Evolutionary conservation across 2,888 invertebrate species (phyloP).

Genomic region (Sipunculus nudus): DNA sequence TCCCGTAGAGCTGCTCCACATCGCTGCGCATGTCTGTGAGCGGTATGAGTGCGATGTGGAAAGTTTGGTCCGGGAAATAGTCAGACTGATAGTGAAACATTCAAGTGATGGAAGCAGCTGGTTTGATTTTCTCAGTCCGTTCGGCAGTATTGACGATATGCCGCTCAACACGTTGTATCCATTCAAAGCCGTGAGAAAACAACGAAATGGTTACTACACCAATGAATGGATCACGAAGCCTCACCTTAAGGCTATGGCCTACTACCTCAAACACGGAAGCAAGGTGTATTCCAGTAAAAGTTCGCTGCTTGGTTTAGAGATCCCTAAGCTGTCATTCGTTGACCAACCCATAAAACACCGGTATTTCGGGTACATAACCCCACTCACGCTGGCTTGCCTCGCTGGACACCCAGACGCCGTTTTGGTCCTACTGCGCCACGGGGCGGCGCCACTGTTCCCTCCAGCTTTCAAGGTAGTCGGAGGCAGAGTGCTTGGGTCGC

Average conservation of each 20-base stretch:
- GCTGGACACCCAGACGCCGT: not conserved
- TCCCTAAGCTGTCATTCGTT: not conserved
- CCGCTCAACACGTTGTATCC: not conserved
- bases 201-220: not conserved
- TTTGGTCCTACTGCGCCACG: not conserved
- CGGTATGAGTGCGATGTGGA: not conserved
- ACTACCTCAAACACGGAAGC: no score
- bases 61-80: not conserved
- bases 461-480: no score
- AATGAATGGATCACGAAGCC: slow-evolving; percentile 1
- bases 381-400: not conserved
- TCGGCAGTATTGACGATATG: not conserved
- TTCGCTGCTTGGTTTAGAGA: not conserved
- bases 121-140: slow-evolving; percentile 2
- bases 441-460: not conserved
- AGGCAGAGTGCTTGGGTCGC: no score
- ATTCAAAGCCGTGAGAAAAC: not conserved
- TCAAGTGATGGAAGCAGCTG: not conserved
- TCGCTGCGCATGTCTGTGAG: not conserved
- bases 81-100: not conserved
- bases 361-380: slow-evolving; percentile 1
- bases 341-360: not conserved
- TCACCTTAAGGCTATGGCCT: not conserved
- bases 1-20: not conserved
- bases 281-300: not conserved